Evolutionary conservation across 2,113 vertebrate genomes (phyloP), one percentile per base, ranked within the genome.

Genomic region (Malaclemys terrapin): DNA sequence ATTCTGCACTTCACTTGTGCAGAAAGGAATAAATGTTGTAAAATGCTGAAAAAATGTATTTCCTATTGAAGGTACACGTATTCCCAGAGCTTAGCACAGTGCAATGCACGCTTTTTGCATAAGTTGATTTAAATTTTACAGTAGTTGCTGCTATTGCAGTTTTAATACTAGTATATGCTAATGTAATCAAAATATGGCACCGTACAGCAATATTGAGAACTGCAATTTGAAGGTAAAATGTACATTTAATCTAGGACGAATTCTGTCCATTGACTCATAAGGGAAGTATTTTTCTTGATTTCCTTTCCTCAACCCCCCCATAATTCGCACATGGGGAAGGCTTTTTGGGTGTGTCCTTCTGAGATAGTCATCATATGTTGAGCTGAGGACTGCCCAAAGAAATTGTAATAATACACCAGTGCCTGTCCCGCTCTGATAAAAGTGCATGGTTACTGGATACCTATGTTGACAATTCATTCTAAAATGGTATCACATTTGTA

Each of bases 171-270:
- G 31, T 24, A 20, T 54, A 76, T 78, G 79, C 84, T 35, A 83
- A 87, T 65, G 42, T 80, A 56, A 53, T 80, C 92, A 62, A 27
- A 92, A 96, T 90, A 31, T 14, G 72, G 13, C 42, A 56, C 85
- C 91, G 22, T 80, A 38, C 56, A 59, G 69, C 93, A 96, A 88
- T 78, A 81, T 91, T 85, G 92, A 94, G 94, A 92, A 42, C 56
- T 83, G 83, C 31, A 76, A 80, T 92, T 91, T 80, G 90, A 84
- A 78, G 89, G 89, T 81, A 57, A 78, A 84, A 72, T 1, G 0
- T 80, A 92, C 93, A 92, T 96, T 95, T 95, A 88, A 97, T 95
- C 89, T 80, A 96, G 95, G 56, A 52, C 22, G 47, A 90, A 91
- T 88, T 16, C 31, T 92, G n/a, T 94, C 35, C 42, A 49, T 54